Percentiles rank a stretch among this genome's conserved stretches.
phyloP scores from a whole-genome alignment of 2,888 invertebrate species.

The Thymelicus lineola region DNA sequence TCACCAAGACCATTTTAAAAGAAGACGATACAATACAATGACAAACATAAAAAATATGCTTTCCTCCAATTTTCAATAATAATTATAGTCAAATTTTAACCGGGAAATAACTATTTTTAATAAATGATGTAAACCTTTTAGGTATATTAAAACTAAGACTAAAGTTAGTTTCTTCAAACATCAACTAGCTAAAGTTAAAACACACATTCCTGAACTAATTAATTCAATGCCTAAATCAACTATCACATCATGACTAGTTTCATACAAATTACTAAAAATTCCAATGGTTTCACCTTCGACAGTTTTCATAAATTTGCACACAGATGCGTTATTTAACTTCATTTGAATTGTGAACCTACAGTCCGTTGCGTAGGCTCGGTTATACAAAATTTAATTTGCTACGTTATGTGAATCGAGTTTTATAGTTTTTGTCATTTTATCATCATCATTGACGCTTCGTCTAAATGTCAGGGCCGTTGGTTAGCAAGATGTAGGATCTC shows the following conservation, averaged over 20 bases:
- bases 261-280: not conserved
- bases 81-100: too few species aligned
- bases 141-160: too few species aligned
- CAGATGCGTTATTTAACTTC: constrained; percentile 24
- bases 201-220: not conserved
- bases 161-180: not conserved
- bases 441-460: constrained; percentile 42
- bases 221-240: not conserved
- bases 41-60: too few species aligned
- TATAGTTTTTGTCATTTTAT: constrained; percentile 41
- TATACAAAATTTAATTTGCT: constrained; percentile 12
- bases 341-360: constrained; percentile 16
- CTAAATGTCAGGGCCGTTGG: constrained; percentile 55
- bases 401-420: constrained; percentile 20
- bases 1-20: too few species aligned
- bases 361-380: constrained; percentile 11
- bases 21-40: too few species aligned
- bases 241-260: not conserved
- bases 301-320: constrained; percentile 28
- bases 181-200: not conserved
- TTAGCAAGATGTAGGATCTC: constrained; percentile 48
- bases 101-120: too few species aligned
- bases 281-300: constrained; percentile 5
- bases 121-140: too few species aligned
- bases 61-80: too few species aligned